These are phyloP conservation scores for Drosophila ercepeae DNA, from an alignment of 1,140 invertebrate species.

Conservation along the genomic window DNA sequence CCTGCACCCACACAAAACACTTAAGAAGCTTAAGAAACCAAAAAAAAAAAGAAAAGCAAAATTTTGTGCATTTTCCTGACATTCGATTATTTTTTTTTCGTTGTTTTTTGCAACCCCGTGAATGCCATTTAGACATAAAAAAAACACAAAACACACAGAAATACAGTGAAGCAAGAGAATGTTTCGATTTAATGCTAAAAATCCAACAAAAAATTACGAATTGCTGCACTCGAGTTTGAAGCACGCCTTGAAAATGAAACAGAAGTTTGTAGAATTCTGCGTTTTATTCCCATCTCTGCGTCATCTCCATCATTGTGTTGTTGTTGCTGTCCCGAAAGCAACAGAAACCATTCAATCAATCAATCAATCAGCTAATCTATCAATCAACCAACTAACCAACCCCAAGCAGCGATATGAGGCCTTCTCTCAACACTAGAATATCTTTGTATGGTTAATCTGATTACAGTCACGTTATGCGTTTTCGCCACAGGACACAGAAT, in stretches of 20 bases:
- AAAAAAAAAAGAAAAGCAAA: neutral
- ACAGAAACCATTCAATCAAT: slow-evolving; percentile 13
- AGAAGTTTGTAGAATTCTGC: slow-evolving; percentile 30
- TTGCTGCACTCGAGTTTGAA: slow-evolving; percentile 43
- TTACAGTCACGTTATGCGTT: slow-evolving; percentile 84
- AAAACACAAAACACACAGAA: slow-evolving; percentile 8
- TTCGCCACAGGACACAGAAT: slow-evolving; percentile 84
- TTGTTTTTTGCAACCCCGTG: slow-evolving; percentile 39
- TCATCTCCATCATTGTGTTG: slow-evolving; percentile 35
- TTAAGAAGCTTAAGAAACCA: slow-evolving; percentile 30
- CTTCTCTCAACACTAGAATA: slow-evolving; percentile 78
- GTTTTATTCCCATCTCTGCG: slow-evolving; percentile 25
- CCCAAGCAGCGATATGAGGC: slow-evolving; percentile 64
- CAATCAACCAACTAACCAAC: slow-evolving; percentile 7
- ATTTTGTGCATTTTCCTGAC: too few species aligned
- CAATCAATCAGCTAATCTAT: slow-evolving; percentile 34
- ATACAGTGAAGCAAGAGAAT: slow-evolving; percentile 41
- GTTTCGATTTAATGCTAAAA: slow-evolving; percentile 36
- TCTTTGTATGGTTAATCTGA: slow-evolving; percentile 80
- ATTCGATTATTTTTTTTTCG: slow-evolving; percentile 29
- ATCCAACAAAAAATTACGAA: slow-evolving; percentile 20
- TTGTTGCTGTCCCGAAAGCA: slow-evolving; percentile 19
- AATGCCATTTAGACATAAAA: slow-evolving; percentile 30
- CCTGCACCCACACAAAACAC: slow-evolving; percentile 9
- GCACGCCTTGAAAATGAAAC: slow-evolving; percentile 27